Conservation (phyloP, 2,797 vertebrate species). For the Orestias chungarensis region DNA sequence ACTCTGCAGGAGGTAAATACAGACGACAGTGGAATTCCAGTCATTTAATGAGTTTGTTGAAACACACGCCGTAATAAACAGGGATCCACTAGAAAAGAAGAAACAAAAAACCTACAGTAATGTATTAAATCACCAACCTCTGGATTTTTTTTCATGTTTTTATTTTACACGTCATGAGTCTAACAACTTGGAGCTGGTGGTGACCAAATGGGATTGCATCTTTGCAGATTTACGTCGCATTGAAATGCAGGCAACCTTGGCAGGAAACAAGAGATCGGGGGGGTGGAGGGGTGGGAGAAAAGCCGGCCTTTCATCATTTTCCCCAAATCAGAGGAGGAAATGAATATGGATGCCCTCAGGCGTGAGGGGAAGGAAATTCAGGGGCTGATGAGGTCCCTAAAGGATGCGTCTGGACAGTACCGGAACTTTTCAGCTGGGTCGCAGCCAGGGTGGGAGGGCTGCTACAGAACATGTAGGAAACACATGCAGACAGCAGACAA, state of each 20-base stretch:
- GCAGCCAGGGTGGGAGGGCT: slow-evolving; percentile 61
- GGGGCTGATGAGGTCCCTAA: slow-evolving; percentile 84
- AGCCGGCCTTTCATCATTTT: slow-evolving; percentile 82
- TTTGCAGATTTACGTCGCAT: slow-evolving; percentile 75
- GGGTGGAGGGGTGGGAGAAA: slow-evolving; percentile 54
- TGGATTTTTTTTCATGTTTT: slow-evolving; percentile 17
- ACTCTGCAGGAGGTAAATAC: slow-evolving; percentile 29
- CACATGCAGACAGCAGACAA: slow-evolving; percentile 53
- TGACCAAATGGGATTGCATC: slow-evolving; percentile 61
- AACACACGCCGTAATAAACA: slow-evolving; percentile 3
- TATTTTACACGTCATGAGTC: slow-evolving; percentile 36
- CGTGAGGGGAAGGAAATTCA: slow-evolving; percentile 78
- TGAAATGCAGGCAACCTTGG: slow-evolving; percentile 80
- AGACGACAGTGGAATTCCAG: slow-evolving; percentile 39
- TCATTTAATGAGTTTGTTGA: slow-evolving; percentile 25
- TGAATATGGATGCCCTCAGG: slow-evolving; percentile 86
- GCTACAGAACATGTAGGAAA: slow-evolving; percentile 59
- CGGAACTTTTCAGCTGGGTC: slow-evolving; percentile 75
- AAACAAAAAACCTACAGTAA: slow-evolving; percentile 3
- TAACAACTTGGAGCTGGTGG: slow-evolving; percentile 52
- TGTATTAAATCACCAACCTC: slow-evolving; percentile 25
- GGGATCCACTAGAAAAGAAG: slow-evolving; percentile 13
- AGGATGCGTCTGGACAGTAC: slow-evolving; percentile 83
- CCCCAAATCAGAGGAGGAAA: slow-evolving; percentile 86
- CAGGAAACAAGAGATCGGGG: slow-evolving; percentile 71